phyloP scores from a whole-genome alignment of 2,113 vertebrate species.

The Hylia prasina region DNA sequence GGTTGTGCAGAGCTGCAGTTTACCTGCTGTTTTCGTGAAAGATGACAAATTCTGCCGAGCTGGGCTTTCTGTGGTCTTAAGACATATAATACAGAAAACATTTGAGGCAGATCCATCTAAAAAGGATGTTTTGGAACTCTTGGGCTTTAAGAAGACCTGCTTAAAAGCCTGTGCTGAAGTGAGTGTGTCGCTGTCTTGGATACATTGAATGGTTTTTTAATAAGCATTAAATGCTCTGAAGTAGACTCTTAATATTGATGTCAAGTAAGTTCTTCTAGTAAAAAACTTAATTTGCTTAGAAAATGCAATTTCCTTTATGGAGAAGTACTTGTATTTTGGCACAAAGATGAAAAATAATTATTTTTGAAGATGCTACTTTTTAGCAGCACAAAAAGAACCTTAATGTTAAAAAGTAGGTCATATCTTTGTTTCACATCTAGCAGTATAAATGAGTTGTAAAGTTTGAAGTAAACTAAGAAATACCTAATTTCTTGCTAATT shows the following conservation, averaged over 20 bases:
- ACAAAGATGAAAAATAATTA: not conserved
- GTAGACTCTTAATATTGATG: not conserved
- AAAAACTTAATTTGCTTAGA: not conserved
- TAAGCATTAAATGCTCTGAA: not conserved
- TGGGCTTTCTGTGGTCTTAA: slow-evolving; percentile 90
- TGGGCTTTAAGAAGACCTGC: slow-evolving; percentile 98
- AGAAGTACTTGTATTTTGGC: not conserved
- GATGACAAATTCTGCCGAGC: slow-evolving; percentile 84
- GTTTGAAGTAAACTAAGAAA: not conserved
- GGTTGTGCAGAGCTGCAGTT: slow-evolving; percentile 81
- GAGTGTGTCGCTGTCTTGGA: slow-evolving; percentile 49
- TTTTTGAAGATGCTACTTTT: not conserved
- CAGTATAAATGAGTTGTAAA: not conserved
- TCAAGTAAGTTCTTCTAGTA: not conserved
- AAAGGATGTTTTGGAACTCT: slow-evolving; percentile 80
- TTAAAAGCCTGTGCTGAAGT: slow-evolving; percentile 98
- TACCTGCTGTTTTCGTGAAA: slow-evolving; percentile 81
- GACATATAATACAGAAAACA: slow-evolving; percentile 84
- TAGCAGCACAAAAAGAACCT: not conserved
- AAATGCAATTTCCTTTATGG: not conserved
- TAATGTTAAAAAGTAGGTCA: not conserved
- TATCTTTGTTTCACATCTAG: not conserved
- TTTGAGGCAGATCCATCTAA: slow-evolving; percentile 74
- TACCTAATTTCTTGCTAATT: not conserved
- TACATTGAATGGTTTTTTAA: not conserved